Base-by-base conservation (phyloP, 2,888 invertebrate genomes). In the Toxonevra muliebris region DNA sequence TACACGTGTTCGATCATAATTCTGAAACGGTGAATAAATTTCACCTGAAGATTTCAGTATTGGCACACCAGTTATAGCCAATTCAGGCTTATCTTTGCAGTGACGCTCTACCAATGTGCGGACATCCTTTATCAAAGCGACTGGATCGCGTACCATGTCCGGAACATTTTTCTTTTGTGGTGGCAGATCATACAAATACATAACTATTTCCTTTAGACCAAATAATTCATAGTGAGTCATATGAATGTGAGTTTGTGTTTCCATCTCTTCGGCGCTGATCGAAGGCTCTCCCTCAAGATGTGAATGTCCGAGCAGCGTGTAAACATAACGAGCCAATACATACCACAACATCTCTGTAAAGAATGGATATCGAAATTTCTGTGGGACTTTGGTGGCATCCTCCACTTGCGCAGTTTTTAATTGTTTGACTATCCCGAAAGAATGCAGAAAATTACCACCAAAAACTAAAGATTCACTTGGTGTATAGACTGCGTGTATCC, bases 281-380 rank as follows among this genome's bases (percentile, higher is more conserved):
- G 84, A 84, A 2, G 77, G 73, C 66, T 83, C 84, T 5, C 81
- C 81, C 8, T 90, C 88, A 61, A 96, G 87, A 84, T 96, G 95
- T 54, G 92, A 92, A 69, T 92, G 89, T 0, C 96, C 96, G 66
- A 96, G 87, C 62, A 98, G 86, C 66, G 94, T 93, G 76, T 91
- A 90, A 45, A 97, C 95, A 85, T 98, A 98, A 53, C 95, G 90
- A 77, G 96, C 97, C 75, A 98, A 86, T 52, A 97, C 96, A 86
- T 98, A 98, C 97, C 98, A 98, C 69, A 97, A 87, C 93, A 98
- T 97, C 87, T 98, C 98, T 13, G 95, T 96, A 86, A 96, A 98
- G 87, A 97, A 98, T 0, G 98, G 98, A 84, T 98, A 98, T 0
- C 98, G 92, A 87, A 97, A 98, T 87, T 98, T 97, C 78, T 95